A percentile compares a stretch with the other conserved stretches of the same genome.
Conservation (phyloP, 1,140 invertebrate species). For the Parasteatoda tepidariorum region DNA sequence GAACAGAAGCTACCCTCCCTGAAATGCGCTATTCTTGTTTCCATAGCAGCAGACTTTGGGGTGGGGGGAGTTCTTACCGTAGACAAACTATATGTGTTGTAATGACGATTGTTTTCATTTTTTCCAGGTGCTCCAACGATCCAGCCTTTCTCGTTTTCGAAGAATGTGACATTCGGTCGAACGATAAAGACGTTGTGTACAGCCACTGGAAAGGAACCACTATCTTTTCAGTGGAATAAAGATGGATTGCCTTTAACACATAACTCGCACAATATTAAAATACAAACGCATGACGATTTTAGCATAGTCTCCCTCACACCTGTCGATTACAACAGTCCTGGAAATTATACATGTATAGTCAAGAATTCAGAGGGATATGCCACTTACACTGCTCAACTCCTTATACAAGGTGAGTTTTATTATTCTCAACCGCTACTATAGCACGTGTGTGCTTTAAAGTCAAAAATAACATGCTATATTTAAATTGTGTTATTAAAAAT, state of each 20-base stretch:
- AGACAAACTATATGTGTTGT: too few relatives aligned
- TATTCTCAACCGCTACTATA: too few relatives aligned
- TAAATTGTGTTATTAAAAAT: too few relatives aligned
- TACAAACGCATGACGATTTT: conserved; percentile 50
- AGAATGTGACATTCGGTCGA: conserved; percentile 55
- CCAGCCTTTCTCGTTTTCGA: conserved; percentile 59
- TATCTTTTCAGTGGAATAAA: conserved; percentile 67
- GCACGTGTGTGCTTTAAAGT: too few relatives aligned
- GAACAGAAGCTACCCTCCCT: too few relatives aligned
- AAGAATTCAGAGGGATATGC: conserved; percentile 76
- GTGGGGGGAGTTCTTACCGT: too few relatives aligned
- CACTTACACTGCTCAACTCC: conserved; percentile 72
- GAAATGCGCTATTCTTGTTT: too few relatives aligned
- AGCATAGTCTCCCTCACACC: conserved; percentile 32
- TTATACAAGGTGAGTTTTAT: conserved; percentile 53
- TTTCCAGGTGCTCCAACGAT: conserved; percentile 49
- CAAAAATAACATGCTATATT: too few relatives aligned
- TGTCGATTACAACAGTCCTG: conserved; percentile 72
- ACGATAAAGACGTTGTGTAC: conserved; percentile 35
- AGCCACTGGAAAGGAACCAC: conserved; percentile 12
- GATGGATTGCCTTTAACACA: conserved; percentile 63
- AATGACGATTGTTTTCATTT: not conserved
- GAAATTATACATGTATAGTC: conserved; percentile 82
- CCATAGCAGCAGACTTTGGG: too few relatives aligned
- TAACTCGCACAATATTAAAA: conserved; percentile 32